Conservation (phyloP, 2,888 invertebrate genomes). For the Ectemnius continuus region DNA sequence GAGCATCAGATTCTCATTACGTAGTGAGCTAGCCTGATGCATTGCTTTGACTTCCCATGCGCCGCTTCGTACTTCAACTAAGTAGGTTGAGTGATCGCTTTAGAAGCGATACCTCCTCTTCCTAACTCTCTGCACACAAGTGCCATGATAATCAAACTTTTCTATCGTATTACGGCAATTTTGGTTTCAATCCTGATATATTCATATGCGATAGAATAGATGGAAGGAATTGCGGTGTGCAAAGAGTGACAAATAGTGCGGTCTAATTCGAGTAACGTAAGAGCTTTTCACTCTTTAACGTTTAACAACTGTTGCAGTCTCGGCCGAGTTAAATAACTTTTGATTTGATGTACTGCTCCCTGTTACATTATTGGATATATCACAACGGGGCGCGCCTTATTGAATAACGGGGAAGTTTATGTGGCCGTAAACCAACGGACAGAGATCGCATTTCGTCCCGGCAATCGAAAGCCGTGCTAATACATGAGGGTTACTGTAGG, state of each 20-base stretch:
- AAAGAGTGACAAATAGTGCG: not conserved
- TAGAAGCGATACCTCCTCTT: too few species aligned
- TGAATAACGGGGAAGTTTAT: conserved; percentile 1
- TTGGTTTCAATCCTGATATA: too few species aligned
- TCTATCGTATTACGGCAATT: too few species aligned
- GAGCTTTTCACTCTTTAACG: not conserved
- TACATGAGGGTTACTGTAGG: not conserved
- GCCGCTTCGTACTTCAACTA: too few species aligned
- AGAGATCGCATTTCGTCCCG: not conserved
- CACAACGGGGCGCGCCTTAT: not conserved
- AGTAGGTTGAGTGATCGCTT: too few species aligned
- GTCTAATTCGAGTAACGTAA: not conserved
- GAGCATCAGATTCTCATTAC: too few species aligned
- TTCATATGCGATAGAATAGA: too few species aligned
- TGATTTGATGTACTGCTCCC: not conserved
- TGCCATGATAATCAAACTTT: too few species aligned
- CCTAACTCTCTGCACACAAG: too few species aligned
- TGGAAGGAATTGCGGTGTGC: too few species aligned
- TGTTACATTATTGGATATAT: not conserved
- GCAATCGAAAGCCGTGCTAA: not conserved
- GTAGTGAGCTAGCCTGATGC: too few species aligned
- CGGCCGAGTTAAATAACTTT: not conserved
- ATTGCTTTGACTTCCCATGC: too few species aligned
- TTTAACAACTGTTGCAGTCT: not conserved
- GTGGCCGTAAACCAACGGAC: not conserved